Evolutionary conservation across 2,888 invertebrate species (phyloP).

Genomic region (Caenorhabditis macrosperma): DNA sequence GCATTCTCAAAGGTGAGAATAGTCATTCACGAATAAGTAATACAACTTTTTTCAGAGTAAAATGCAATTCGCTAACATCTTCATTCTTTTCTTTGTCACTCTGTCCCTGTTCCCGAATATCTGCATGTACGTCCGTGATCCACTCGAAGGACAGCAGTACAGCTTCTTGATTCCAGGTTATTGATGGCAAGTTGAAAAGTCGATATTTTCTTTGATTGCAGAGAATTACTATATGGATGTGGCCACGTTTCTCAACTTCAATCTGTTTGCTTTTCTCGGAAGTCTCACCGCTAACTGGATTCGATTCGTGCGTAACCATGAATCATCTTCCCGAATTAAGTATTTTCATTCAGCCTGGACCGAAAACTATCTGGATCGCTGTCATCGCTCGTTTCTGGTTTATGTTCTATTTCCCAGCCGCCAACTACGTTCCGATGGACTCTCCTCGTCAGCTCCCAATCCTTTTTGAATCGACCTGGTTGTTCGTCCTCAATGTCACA

Average conservation of each 20-base stretch:
- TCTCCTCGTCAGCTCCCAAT: slow-evolving; percentile 84
- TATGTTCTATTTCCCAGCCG: slow-evolving; percentile 92
- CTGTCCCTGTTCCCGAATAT: slow-evolving; percentile 92
- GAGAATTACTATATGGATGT: slow-evolving; percentile 80
- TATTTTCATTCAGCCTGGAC: slow-evolving; percentile 85
- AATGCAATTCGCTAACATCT: slow-evolving; percentile 92
- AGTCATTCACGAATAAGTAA: neutral
- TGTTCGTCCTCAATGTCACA: slow-evolving; percentile 81
- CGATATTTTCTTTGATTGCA: slow-evolving; percentile 7
- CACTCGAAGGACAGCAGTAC: slow-evolving; percentile 10
- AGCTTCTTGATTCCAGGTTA: slow-evolving; percentile 48
- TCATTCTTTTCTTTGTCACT: slow-evolving; percentile 92
- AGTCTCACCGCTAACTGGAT: slow-evolving; percentile 86
- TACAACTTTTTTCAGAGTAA: slow-evolving; percentile 82
- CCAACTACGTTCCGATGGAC: slow-evolving; percentile 87
- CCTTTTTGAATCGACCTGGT: slow-evolving; percentile 85
- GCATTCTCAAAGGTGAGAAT: slow-evolving; percentile 18
- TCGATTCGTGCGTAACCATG: slow-evolving; percentile 9
- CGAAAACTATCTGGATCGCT: slow-evolving; percentile 87
- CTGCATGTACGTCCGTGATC: slow-evolving; percentile 78
- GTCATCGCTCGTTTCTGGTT: slow-evolving; percentile 86
- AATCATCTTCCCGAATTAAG: neutral
- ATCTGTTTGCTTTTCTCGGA: slow-evolving; percentile 92
- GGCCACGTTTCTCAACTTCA: slow-evolving; percentile 94
- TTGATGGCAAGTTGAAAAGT: too few species aligned